Evolutionary conservation across 2,888 invertebrate genomes (phyloP), one percentile per base, ranked within the genome.

Genomic region (Melikaiella ostensackeni): DNA sequence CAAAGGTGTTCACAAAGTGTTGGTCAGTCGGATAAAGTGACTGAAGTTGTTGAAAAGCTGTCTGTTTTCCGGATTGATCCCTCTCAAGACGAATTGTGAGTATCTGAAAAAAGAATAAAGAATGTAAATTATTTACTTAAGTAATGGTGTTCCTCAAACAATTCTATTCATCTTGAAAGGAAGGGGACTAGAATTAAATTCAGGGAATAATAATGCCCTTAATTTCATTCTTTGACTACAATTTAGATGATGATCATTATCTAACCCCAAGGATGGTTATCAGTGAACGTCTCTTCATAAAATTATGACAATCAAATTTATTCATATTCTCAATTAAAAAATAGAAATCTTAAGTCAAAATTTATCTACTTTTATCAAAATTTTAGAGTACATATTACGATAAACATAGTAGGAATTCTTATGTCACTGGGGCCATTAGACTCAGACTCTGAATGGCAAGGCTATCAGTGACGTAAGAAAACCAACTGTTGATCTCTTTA

Each of bases 221-320:
- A 74, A 57, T 59, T 11, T 55, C 50, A 38, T 33, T 55, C 63
- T 30, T 76, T 70, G 59, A 42, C 59, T 59, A 35, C 27, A 64
- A 64, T 63, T 66, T 76, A 73, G 46, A 42, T 46, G 66, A 70
- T 70, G 46, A 46, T 46, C 66, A 70, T 70, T 70, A 50, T 70
- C 24, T 42, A 46, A 46, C 42, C 27, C 46, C 16, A 70, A 27
- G 46, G 46, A 46, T 42, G 8, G 46, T 70, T 70, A 30, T 19
- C 30, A 42, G 46, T 46, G 66, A 46, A 70, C n/a, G 27, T 24
- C 46, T 70, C 24, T 46, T 46, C 46, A 70, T 70, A n/a, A 50
- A 46, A 50, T 70, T 70, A 27, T 24, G 19, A 19, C 42, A 70
- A 46, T 70, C 46, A 70, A 27, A 46, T 70, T 13, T 57, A n/a